phyloP scores from a whole-genome alignment of 2,797 vertebrate genomes.

The Malacoctenus gilli region DNA sequence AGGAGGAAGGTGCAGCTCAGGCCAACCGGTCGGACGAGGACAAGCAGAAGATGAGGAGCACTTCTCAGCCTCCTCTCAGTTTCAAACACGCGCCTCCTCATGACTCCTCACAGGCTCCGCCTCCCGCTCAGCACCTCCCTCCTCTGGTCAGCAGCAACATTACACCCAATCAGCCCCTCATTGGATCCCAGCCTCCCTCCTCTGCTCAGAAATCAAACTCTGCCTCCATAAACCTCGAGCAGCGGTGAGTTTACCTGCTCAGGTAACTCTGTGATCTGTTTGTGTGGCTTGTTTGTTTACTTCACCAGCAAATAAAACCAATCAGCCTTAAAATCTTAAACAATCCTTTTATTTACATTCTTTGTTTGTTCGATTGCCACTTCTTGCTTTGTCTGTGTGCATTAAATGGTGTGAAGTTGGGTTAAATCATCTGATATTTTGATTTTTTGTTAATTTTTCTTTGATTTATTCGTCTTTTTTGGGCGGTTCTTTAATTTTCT shows the following conservation, averaged over 20 bases:
- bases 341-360: neutral
- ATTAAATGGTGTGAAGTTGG: neutral
- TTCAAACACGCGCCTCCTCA: neutral
- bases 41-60: conserved; percentile 71
- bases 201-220: conserved; percentile 19
- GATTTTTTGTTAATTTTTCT: too few relatives aligned
- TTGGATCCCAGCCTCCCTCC: conserved; percentile 11
- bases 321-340: neutral
- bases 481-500: too few relatives aligned
- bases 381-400: neutral
- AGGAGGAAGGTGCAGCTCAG: conserved; percentile 16
- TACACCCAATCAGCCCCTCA: conserved; percentile 5
- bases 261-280: neutral
- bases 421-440: too few relatives aligned
- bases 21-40: conserved; percentile 77
- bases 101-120: neutral
- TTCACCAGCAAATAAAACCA: conserved; percentile 18
- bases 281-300: conserved; percentile 3
- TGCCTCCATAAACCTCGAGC: conserved; percentile 10
- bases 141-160: conserved; percentile 18
- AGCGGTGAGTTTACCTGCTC: conserved; percentile 67
- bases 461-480: conserved; percentile 1
- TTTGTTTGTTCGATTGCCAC: neutral
- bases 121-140: conserved; percentile 33
- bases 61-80: neutral